Conservation (phyloP, 2,888 invertebrate species). For the Sepiola atlantica region DNA sequence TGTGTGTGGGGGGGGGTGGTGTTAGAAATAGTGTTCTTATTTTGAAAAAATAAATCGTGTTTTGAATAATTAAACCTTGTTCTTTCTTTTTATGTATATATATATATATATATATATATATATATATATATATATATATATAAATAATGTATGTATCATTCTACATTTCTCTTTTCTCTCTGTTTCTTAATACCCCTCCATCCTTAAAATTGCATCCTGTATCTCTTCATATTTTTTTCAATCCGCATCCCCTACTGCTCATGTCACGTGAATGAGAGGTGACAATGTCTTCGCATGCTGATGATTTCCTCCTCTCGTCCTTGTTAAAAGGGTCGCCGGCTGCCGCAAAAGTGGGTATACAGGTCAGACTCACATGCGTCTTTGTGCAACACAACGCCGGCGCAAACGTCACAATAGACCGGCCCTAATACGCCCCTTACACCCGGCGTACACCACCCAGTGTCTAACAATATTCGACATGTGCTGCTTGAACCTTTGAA, state of each 20-base stretch:
- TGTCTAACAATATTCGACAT: background rate
- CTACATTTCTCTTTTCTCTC: background rate
- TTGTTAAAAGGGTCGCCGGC: slow-evolving; percentile 9
- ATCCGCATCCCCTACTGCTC: background rate
- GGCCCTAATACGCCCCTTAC: background rate
- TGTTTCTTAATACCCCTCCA: background rate
- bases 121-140: too few species aligned
- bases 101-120: too few species aligned
- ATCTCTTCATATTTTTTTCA: background rate
- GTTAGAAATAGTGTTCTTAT: too few species aligned
- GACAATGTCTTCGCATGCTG: background rate
- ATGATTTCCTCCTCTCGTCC: background rate
- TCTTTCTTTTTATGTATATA: too few species aligned
- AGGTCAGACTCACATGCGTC: background rate
- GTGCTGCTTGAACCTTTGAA: slow-evolving; percentile 32
- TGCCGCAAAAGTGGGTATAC: background rate
- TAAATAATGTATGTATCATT: too few species aligned
- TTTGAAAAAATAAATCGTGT: too few species aligned
- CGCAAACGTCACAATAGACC: background rate
- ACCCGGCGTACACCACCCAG: background rate
- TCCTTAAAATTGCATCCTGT: background rate
- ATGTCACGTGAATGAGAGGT: background rate
- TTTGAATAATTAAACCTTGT: too few species aligned
- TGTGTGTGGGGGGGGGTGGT: too few species aligned
- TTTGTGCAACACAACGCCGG: background rate